A percentile compares a stretch with the other conserved stretches of the same genome.
Conservation (phyloP, 2,113 vertebrate species). For the Nesoenas mayeri region DNA sequence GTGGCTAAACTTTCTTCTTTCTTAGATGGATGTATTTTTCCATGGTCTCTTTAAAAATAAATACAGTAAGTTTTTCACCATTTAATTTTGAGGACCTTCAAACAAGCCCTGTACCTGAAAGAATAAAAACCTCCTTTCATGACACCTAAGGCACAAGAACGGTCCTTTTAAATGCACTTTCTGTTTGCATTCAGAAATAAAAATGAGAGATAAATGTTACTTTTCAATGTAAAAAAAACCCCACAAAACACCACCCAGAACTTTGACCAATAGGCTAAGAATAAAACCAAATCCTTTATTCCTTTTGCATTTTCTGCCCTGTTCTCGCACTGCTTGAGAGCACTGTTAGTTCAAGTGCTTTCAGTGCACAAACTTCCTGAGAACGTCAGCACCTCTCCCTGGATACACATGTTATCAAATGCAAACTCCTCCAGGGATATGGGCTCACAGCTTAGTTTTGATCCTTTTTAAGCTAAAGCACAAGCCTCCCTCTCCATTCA, state of each 20-base stretch:
- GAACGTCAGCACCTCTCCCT: neutral
- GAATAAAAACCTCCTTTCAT: conserved; percentile 3
- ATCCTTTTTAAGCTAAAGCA: conserved; percentile 38
- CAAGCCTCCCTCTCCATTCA: neutral
- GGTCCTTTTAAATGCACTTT: neutral
- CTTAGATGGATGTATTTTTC: neutral
- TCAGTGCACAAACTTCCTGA: neutral
- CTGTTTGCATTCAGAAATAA: neutral
- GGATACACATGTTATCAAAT: neutral
- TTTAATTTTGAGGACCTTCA: neutral
- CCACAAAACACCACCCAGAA: neutral
- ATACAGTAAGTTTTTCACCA: neutral
- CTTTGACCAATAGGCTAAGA: neutral
- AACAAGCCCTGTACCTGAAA: conserved; percentile 9
- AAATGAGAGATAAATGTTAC: neutral
- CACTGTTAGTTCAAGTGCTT: conserved; percentile 33
- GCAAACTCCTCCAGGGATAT: neutral
- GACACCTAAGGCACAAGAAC: neutral
- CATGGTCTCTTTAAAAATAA: neutral
- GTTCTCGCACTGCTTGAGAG: neutral
- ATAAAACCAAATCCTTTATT: neutral
- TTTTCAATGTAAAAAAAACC: neutral
- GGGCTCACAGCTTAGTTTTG: neutral
- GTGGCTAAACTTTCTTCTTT: neutral
- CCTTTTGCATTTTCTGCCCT: neutral